Evolutionary conservation across 2,113 vertebrate genomes (phyloP), one percentile per base, ranked within the genome.

Genomic region (Echinops telfairi): DNA sequence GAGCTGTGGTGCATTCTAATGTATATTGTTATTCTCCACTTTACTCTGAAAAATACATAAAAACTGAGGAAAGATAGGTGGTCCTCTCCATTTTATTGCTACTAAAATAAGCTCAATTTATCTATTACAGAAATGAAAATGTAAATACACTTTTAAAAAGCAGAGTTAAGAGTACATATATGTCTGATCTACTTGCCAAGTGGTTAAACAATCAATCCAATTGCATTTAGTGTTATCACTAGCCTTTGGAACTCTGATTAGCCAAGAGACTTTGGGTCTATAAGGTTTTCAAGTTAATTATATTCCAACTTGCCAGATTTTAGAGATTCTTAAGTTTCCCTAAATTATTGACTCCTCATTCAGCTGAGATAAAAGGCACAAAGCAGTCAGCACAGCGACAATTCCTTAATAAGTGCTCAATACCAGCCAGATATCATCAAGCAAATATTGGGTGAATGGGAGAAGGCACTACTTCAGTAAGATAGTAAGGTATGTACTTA

Each of bases 161-260:
- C 38, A 89, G 8, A 64, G 19, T 78, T 93, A 38, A 40, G 11
- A 81, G 75, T 29, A 75, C 20, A 33, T 76, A 83, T 22, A 68
- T 25, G 64, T 71, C 38, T 84, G 47, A 76, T 64, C 43, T 88
- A 76, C 10, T 89, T 76, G 70, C 27, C 29, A 77, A 43, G 20
- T 16, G 70, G 27, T 83, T 81, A 84, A 89, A 73, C 33, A 89
- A 40, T 76, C 27, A 79, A 87, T 60, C 47, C 71, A 86, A 64
- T 86, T 92, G 38, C 2, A 93, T 38, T 86, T 64, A 77, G 25
- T 76, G 8, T 77, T 68, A 84, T 78, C 22, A 78, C 14, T 53
- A 81, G 78, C 25, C n/a, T 78, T n/a, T 89, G 57, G 89, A 94
- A 94, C 89, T 89, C 85, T 80, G 68, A 96, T 86, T 80, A 89